Percentiles rank a stretch among this genome's conserved stretches.
Evolutionary conservation across 1,140 invertebrate genomes (phyloP).

Genomic region (Phocides pigmalion): DNA sequence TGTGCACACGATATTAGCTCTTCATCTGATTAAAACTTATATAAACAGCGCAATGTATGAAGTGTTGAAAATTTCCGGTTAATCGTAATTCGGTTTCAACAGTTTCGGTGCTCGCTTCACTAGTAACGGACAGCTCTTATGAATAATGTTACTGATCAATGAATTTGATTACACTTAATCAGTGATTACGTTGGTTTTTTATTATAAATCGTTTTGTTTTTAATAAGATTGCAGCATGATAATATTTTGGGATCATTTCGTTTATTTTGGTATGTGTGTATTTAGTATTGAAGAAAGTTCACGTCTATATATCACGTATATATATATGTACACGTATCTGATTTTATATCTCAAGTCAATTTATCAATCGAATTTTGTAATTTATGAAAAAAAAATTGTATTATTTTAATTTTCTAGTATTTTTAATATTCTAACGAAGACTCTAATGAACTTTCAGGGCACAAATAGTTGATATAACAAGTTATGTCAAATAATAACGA

Average conservation of each 20-base stretch:
- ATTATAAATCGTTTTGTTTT: not conserved
- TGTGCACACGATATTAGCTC: not conserved
- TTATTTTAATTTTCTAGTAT: no score
- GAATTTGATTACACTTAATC: conserved; percentile 2
- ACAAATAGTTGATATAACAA: no score
- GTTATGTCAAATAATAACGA: no score
- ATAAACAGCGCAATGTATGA: conserved; percentile 15
- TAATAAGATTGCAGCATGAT: conserved; percentile 3
- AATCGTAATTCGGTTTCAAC: conserved; percentile 13
- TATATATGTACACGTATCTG: no score
- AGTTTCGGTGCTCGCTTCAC: conserved; percentile 1
- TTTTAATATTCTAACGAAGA: no score
- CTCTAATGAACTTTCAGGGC: no score
- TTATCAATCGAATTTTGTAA: no score
- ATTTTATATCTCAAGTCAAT: no score
- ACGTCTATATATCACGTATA: no score
- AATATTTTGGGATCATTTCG: conserved; percentile 27
- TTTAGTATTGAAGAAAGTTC: not conserved
- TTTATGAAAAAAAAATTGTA: no score
- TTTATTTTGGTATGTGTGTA: conserved; percentile 14
- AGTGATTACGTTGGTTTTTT: not conserved
- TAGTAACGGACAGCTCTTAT: conserved; percentile 3
- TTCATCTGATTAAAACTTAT: conserved; percentile 17
- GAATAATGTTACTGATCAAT: not conserved
- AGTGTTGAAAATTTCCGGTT: conserved; percentile 29